Base-by-base conservation (phyloP, 2,797 vertebrate genomes). In the Orestias chungarensis region DNA sequence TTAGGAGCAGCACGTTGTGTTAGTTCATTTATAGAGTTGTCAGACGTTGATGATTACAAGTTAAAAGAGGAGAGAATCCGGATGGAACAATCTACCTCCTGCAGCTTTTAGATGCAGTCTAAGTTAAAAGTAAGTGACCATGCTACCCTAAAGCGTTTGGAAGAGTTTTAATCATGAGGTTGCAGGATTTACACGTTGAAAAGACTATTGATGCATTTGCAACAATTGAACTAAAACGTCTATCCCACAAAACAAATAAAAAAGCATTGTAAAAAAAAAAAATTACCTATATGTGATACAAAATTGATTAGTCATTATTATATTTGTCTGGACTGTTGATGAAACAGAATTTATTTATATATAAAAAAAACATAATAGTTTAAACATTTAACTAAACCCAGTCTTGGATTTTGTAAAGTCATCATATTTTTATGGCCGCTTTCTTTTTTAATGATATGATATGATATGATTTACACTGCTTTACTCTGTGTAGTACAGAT, bases 401-500 rank as follows among this genome's bases (percentile, higher is more conserved):
- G 9, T 18, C 1, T 0, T 40, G 10, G 38, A 62, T n/a, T 38
- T 62, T 62, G 35, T 25, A n/a, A 52, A 52, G 10, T n/a, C n/a
- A n/a, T n/a, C n/a, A n/a, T n/a, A n/a, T n/a, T n/a, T n/a, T n/a
- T n/a, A n/a, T n/a, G n/a, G n/a, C n/a, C n/a, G n/a, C n/a, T n/a
- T n/a, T n/a, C n/a, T n/a, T n/a, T n/a, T n/a, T n/a, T n/a, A n/a
- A n/a, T n/a, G n/a, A n/a, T n/a, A n/a, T n/a, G n/a, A n/a, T n/a
- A n/a, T n/a, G n/a, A n/a, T n/a, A n/a, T n/a, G n/a, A n/a, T n/a
- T n/a, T n/a, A n/a, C n/a, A n/a, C n/a, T n/a, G 40, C 11, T 40
- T 57, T 33, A 35, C 59, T 42, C 12, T 7, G 12, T 62, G 35
- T 14, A 12, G 23, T 43, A 64, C 68, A 92, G 43, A 6, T 89